Evolutionary conservation across 2,888 invertebrate species (phyloP).

Genomic region (Helleia helle): DNA sequence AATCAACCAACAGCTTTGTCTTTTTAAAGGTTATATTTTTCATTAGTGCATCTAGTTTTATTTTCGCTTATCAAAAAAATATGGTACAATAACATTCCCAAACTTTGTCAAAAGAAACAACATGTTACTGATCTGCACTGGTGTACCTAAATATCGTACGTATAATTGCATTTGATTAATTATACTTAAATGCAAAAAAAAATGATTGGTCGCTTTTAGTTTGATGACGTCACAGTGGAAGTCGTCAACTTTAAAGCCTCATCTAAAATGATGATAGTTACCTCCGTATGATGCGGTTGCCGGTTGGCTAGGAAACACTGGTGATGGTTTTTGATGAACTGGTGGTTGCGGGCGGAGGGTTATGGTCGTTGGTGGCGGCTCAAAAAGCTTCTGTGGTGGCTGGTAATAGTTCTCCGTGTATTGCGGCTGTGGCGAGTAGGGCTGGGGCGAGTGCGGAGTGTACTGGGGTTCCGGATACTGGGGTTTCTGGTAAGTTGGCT

Average conservation of each 20-base stretch:
- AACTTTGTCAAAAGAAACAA: too few species aligned
- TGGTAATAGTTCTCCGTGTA: conserved; percentile 66
- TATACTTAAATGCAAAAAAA: too few species aligned
- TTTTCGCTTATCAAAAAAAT: too few species aligned
- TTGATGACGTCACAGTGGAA: too few species aligned
- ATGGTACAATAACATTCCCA: too few species aligned
- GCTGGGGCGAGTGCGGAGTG: conserved; percentile 31
- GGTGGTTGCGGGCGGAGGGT: conserved; percentile 83
- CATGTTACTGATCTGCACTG: too few species aligned
- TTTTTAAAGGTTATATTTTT: not conserved
- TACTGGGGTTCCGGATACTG: conserved; percentile 32
- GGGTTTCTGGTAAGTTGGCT: conserved; percentile 26
- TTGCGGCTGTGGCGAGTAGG: conserved; percentile 33
- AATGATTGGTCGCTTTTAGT: too few species aligned
- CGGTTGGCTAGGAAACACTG: conserved; percentile 85
- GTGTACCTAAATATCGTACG: too few species aligned
- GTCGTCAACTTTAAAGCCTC: too few species aligned
- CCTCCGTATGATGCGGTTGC: conserved; percentile 82
- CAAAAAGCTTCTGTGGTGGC: conserved; percentile 70
- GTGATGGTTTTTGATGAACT: conserved; percentile 82
- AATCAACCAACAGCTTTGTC: not conserved
- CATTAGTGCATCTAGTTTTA: too few species aligned
- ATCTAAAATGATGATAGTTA: too few species aligned
- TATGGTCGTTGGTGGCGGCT: conserved; percentile 80
- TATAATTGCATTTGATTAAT: too few species aligned